phyloP scores from a whole-genome alignment of 2,888 invertebrate genomes.

The Listrodromus nycthemerus region DNA sequence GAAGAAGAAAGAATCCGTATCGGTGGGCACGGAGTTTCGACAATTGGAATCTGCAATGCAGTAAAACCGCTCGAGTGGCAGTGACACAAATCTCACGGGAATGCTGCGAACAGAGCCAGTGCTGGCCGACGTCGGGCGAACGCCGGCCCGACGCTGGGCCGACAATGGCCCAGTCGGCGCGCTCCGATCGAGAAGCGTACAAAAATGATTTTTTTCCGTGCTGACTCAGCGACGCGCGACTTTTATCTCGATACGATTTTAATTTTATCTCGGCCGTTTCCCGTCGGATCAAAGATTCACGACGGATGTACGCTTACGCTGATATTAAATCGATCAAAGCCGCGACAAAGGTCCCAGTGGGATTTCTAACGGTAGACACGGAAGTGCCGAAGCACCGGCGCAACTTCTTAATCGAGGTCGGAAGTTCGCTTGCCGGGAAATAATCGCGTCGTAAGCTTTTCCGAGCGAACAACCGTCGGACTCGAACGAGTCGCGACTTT shows the following conservation, averaged over 20 bases:
- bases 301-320: conserved; percentile 28
- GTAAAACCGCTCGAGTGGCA: conserved; percentile 28
- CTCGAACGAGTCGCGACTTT: too few species aligned
- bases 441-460: conserved; percentile 21
- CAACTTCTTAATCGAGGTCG: conserved; percentile 44
- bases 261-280: conserved; percentile 26
- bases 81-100: not conserved
- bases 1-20: not conserved
- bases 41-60: not conserved
- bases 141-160: too few species aligned
- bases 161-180: too few species aligned
- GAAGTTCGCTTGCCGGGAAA: conserved; percentile 12
- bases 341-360: not conserved
- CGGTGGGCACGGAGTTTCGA: not conserved
- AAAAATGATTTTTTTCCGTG: too few species aligned
- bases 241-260: conserved; percentile 22
- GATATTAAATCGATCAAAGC: not conserved
- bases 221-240: not conserved
- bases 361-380: not conserved
- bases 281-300: conserved; percentile 15
- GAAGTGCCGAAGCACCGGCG: conserved; percentile 30
- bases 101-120: too few species aligned
- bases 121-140: too few species aligned
- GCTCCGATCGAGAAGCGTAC: not conserved
- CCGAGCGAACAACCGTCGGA: not conserved